A percentile compares a stretch with the other conserved stretches of the same genome.
phyloP scores from a whole-genome alignment of 2,113 vertebrate genomes.

The Circaetus cinerascens region DNA sequence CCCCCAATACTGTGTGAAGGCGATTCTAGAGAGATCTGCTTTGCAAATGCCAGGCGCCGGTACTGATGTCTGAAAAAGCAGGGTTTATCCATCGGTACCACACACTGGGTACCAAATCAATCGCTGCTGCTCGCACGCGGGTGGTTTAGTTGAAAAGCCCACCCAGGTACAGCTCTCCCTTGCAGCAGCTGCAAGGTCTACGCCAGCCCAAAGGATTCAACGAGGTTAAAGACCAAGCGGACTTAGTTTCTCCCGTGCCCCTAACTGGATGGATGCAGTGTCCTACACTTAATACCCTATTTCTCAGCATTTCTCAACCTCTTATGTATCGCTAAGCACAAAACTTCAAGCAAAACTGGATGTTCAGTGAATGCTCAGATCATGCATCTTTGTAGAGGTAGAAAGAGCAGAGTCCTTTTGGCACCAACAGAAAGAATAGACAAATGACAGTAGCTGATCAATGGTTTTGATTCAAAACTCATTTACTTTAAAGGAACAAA shows the following conservation, averaged over 20 bases:
- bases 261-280: background rate
- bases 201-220: background rate
- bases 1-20: background rate
- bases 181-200: background rate
- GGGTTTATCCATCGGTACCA: background rate
- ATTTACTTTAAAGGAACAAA: background rate
- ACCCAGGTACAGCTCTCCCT: too few species aligned
- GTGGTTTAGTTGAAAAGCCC: background rate
- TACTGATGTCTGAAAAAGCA: background rate
- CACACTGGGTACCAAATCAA: accelerated
- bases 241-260: background rate
- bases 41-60: background rate
- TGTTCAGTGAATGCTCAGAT: background rate
- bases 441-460: background rate
- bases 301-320: background rate
- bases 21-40: background rate
- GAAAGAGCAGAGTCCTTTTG: background rate
- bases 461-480: background rate
- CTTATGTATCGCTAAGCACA: background rate
- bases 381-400: accelerated
- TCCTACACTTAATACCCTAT: background rate
- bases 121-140: accelerated
- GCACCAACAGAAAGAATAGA: background rate
- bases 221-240: too few species aligned
- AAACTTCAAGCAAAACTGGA: background rate